Percentiles rank a stretch among this genome's conserved stretches.
Evolutionary conservation across 2,113 vertebrate genomes (phyloP).

Genomic region (Murina feae): DNA sequence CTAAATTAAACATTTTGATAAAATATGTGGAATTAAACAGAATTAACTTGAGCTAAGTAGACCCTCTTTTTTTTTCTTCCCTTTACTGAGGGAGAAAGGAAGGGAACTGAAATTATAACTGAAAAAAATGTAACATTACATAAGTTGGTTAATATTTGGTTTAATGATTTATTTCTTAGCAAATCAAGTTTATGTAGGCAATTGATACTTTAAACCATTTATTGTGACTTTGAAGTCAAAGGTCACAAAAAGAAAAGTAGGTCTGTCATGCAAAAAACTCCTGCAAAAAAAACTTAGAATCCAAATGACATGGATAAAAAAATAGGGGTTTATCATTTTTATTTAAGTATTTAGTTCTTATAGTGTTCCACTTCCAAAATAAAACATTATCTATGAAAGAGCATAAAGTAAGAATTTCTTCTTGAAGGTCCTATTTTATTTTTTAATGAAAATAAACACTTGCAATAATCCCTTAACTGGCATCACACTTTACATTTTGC

Average conservation of each 20-base stretch:
- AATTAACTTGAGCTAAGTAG: not conserved
- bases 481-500: not conserved
- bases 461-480: not conserved
- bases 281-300: constrained; percentile 17
- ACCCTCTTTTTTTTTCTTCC: not conserved
- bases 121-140: not conserved
- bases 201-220: not conserved
- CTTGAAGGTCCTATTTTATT: constrained; percentile 15
- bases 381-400: not conserved
- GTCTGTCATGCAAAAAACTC: not conserved
- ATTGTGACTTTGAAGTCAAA: not conserved
- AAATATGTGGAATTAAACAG: constrained; percentile 53
- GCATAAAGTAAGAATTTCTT: not conserved
- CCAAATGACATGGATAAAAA: not conserved
- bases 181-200: constrained; percentile 20
- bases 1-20: constrained; percentile 69
- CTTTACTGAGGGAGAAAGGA: not conserved
- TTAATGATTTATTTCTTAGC: constrained; percentile 36
- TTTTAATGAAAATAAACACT: constrained; percentile 28
- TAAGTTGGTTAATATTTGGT: constrained; percentile 16
- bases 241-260: not conserved
- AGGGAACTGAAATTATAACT: not conserved
- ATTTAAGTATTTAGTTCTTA: not conserved
- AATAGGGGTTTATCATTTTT: not conserved
- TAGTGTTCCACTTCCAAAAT: not conserved